Conservation (phyloP, 2,888 invertebrate genomes). For the Acronicta leporina region DNA sequence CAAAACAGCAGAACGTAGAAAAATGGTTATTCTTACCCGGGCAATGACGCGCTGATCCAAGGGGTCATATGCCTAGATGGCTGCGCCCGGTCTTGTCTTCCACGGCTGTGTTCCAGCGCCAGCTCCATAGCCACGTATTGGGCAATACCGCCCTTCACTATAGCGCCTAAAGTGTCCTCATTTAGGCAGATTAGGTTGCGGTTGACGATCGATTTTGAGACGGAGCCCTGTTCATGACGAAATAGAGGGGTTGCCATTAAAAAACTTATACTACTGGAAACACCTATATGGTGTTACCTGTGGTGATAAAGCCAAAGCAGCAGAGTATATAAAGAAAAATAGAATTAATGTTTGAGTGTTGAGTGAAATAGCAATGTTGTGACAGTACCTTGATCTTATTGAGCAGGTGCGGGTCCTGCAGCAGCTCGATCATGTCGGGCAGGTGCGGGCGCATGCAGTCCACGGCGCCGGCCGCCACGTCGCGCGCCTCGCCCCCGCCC, state of each 20-base stretch:
- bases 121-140: conserved; percentile 98
- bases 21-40: conserved; percentile 64
- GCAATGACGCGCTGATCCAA: conserved; percentile 91
- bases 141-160: conserved; percentile 98
- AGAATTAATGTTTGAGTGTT: no score
- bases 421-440: conserved; percentile 97
- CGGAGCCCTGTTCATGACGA: conserved; percentile 73
- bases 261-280: no score
- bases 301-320: no score
- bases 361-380: no score
- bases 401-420: conserved; percentile 98
- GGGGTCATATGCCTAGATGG: conserved; percentile 89
- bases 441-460: conserved; percentile 98
- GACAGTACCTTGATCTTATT: conserved; percentile 96
- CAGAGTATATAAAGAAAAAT: no score
- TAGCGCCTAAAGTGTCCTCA: conserved; percentile 98
- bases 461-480: conserved; percentile 95
- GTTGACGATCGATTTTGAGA: conserved; percentile 88
- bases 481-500: conserved; percentile 73
- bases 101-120: conserved; percentile 95
- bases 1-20: no score
- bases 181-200: conserved; percentile 91
- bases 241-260: no score
- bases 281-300: no score
- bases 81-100: conserved; percentile 82